Percentiles rank a stretch among this genome's conserved stretches.
phyloP scores from a whole-genome alignment of 2,113 vertebrate species.

The Spheniscus mendiculus region DNA sequence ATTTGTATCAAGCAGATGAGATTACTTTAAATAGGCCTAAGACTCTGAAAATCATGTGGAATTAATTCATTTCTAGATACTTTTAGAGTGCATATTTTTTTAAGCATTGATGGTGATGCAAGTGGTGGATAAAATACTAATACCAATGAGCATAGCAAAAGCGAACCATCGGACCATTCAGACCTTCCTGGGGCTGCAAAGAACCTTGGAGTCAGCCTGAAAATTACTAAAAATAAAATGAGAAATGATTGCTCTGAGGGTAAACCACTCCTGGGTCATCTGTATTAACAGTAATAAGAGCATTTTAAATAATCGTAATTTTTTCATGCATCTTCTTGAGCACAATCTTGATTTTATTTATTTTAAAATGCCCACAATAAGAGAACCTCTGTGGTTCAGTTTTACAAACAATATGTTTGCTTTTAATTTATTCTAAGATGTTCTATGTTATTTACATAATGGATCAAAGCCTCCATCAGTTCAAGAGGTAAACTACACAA shows the following conservation, averaged over 20 bases:
- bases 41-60: not conserved
- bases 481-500: not conserved
- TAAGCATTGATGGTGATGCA: not conserved
- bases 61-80: not conserved
- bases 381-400: not conserved
- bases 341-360: not conserved
- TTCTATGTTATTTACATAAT: not conserved
- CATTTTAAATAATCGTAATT: not conserved
- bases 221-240: not conserved
- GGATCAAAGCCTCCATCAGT: not conserved
- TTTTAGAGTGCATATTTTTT: not conserved
- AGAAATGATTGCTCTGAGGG: not conserved
- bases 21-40: slow-evolving; percentile 2
- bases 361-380: not conserved
- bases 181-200: not conserved
- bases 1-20: not conserved
- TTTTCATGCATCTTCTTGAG: not conserved
- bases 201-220: slow-evolving; percentile 1
- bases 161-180: not conserved
- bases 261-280: not conserved
- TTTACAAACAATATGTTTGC: not conserved
- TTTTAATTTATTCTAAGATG: slow-evolving; percentile 33
- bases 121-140: not conserved
- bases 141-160: not conserved
- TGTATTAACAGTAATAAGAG: not conserved